These are phyloP conservation scores for Enteromius viviparus DNA, from an alignment of 2,797 vertebrate species.

Conservation along the genomic window DNA sequence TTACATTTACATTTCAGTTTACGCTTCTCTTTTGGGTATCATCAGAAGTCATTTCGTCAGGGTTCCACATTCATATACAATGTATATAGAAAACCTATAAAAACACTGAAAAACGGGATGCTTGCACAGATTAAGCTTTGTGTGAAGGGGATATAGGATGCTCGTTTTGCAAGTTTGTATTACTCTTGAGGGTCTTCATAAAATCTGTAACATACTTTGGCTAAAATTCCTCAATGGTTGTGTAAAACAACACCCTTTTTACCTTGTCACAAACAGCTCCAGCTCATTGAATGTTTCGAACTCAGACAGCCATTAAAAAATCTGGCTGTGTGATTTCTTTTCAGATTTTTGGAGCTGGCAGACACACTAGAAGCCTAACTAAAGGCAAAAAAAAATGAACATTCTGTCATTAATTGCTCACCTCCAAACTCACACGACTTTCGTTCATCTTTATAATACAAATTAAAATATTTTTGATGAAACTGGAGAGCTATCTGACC, in stretches of 20 bases:
- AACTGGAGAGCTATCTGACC: too few relatives aligned
- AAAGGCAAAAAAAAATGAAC: neutral
- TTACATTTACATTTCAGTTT: slow-evolving; percentile 11
- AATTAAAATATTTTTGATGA: too few relatives aligned
- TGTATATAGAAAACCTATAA: neutral
- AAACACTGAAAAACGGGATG: neutral
- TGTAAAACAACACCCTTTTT: neutral
- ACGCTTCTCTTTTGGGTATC: neutral
- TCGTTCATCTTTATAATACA: too few relatives aligned
- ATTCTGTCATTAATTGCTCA: too few relatives aligned
- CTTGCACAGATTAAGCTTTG: neutral
- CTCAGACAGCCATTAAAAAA: neutral
- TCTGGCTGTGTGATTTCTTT: neutral
- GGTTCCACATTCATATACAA: neutral
- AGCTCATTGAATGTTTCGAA: neutral
- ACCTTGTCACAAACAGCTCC: neutral
- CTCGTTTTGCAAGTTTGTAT: too few relatives aligned
- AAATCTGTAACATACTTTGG: neutral
- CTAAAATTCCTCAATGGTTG: neutral
- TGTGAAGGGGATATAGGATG: neutral
- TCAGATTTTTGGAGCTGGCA: neutral
- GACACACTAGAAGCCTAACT: neutral
- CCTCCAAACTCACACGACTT: too few relatives aligned
- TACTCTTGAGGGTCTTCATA: neutral
- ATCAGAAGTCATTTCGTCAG: too few relatives aligned